These are phyloP conservation scores for Silurus meridionalis DNA, from an alignment of 2,113 vertebrate genomes.

Conservation along the genomic window DNA sequence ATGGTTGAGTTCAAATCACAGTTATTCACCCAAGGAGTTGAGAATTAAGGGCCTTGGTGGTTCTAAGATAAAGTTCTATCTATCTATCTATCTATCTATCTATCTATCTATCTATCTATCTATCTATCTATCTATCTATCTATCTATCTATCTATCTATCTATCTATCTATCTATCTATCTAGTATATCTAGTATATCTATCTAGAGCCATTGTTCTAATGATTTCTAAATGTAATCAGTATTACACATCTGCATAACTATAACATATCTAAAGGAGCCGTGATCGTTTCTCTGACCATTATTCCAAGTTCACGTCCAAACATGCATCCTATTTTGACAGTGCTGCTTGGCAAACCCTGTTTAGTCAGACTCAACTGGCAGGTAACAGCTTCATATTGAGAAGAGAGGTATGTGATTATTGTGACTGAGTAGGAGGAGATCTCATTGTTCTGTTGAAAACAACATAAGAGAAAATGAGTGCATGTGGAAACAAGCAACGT, in stretches of 20 bases:
- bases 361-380: not conserved
- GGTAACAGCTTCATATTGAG: not conserved
- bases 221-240: too few relatives aligned
- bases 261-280: not conserved
- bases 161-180: too few relatives aligned
- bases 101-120: too few relatives aligned
- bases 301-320: not conserved
- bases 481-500: constrained; percentile 8
- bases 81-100: too few relatives aligned
- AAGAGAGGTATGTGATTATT: not conserved
- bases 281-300: not conserved
- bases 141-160: too few relatives aligned
- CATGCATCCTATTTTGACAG: not conserved
- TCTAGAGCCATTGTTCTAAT: not conserved
- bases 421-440: constrained; percentile 12
- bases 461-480: constrained; percentile 16
- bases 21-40: too few relatives aligned
- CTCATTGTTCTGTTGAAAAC: constrained; percentile 19
- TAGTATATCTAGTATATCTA: too few relatives aligned
- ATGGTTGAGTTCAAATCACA: too few relatives aligned
- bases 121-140: too few relatives aligned
- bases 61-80: too few relatives aligned
- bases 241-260: constrained; percentile 10
- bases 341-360: not conserved
- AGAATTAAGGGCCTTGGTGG: too few relatives aligned